Base-by-base conservation (phyloP, 2,113 vertebrate species). In the Psilopsiagon aymara region DNA sequence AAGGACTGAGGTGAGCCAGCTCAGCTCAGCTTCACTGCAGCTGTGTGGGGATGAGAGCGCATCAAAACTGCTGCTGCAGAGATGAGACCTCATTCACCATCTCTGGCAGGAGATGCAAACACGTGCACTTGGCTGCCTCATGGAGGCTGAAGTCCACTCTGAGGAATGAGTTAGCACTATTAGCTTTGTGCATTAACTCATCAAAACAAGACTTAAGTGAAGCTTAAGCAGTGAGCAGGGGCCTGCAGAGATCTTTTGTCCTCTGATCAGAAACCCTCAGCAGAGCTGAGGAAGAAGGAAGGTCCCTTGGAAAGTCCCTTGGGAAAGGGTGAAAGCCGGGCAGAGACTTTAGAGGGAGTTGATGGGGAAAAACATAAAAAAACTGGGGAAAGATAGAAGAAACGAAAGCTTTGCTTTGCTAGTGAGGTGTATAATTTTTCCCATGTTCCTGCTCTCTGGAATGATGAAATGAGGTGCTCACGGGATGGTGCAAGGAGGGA, bases 121-220 rank as follows among this genome's bases (percentile, higher is more conserved):
- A 0, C 1, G 0, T 5, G 15, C 0, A 15, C 19, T 64, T 7
- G 0, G 47, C 35, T 84, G 17, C 35, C 29, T 37, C 7, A 1
- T 0, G 2, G n/a, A n/a, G 76, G 20, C 9, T 33, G 31, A 59
- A 53, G 44, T 59, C 69, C 31, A 8, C 62, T 21, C 44, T 43
- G 47, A 82, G 67, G 31, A 20, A 8, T 11, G 44, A 44, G 44
- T 75, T 44, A 60, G 20, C 52, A 2, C 49, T 20, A 0, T 69
- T 23, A 52, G 47, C 46, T 57, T 31, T 8, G 4, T 23, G 39
- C 39, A 3, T n/a, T 46, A 35, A 70, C 33, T 35, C 62, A 12
- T 33, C 46, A 4, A 66, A 74, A 66, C 44, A 62, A 41, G 46
- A 51, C 79, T 79, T 74, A 55, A 76, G 21, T 7, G 67, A 79